A percentile compares a stretch with the other conserved stretches of the same genome.
These are phyloP conservation scores for Chionis minor DNA, from an alignment of 2,113 vertebrate genomes.

Conservation along the genomic window DNA sequence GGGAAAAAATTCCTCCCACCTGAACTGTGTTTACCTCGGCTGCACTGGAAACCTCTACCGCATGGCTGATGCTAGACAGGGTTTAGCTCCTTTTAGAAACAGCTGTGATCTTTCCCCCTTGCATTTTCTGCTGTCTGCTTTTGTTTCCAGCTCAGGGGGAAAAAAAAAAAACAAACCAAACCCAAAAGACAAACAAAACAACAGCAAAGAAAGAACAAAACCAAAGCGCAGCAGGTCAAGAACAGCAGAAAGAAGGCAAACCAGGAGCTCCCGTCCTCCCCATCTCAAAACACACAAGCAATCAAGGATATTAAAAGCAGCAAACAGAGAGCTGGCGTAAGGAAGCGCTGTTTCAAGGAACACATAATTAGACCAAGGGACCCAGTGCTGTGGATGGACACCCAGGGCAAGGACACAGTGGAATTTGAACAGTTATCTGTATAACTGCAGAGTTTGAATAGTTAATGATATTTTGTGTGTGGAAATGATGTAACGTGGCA, in stretches of 20 bases:
- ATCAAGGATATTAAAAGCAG: not conserved
- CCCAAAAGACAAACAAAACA: not conserved
- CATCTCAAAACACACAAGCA: accelerated
- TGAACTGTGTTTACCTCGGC: not conserved
- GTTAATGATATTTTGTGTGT: not conserved
- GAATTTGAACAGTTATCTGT: not conserved
- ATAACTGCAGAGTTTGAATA: not conserved
- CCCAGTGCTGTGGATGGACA: not conserved
- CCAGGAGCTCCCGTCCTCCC: not conserved
- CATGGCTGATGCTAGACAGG: not conserved
- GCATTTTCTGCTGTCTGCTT: not conserved
- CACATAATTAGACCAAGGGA: not conserved
- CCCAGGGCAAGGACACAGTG: not conserved
- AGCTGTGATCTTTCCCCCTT: not conserved
- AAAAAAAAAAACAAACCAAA: too few relatives aligned
- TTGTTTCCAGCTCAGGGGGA: not conserved
- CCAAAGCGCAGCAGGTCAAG: not conserved
- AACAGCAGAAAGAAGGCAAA: not conserved
- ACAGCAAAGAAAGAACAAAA: not conserved
- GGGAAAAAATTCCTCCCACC: not conserved
- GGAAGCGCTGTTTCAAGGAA: not conserved
- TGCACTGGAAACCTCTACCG: not conserved
- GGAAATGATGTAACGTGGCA: not conserved
- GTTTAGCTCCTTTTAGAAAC: not conserved
- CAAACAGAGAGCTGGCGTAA: not conserved